Percentiles rank a stretch among this genome's conserved stretches.
Evolutionary conservation across 2,797 vertebrate species (phyloP).

Genomic region (Threskiornis aethiopicus): DNA sequence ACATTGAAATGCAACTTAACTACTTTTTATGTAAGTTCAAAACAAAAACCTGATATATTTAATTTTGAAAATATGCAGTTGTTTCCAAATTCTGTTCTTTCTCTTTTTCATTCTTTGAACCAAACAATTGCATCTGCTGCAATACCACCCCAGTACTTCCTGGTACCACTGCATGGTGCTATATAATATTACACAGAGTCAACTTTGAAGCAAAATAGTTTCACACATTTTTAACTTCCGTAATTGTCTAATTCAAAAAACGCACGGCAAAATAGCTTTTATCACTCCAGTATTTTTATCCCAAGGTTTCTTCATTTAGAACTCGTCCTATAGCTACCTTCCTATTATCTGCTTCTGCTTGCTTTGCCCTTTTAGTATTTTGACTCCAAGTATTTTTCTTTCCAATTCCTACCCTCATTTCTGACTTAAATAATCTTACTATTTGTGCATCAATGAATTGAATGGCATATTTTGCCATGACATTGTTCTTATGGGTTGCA

Average conservation of each 20-base stretch:
- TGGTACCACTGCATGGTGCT: background rate
- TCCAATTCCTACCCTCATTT: background rate
- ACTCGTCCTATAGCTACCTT: background rate
- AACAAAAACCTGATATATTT: background rate
- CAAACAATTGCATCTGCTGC: background rate
- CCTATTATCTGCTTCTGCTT: background rate
- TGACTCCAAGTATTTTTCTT: background rate
- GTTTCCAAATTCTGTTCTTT: background rate
- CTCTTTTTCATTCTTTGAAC: background rate
- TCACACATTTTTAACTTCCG: background rate
- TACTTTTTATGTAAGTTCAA: background rate
- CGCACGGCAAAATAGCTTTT: background rate
- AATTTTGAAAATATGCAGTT: background rate
- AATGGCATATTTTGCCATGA: background rate
- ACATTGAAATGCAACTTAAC: background rate
- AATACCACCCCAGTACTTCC: background rate
- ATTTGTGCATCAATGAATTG: background rate
- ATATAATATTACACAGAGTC: background rate
- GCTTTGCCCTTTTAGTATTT: background rate
- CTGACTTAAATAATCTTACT: background rate
- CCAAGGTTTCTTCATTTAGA: background rate
- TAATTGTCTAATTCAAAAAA: background rate
- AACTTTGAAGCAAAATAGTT: background rate
- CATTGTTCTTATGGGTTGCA: background rate
- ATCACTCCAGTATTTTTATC: background rate